Base-by-base conservation (phyloP, 2,113 vertebrate species). In the Cochlearius cochlearius region DNA sequence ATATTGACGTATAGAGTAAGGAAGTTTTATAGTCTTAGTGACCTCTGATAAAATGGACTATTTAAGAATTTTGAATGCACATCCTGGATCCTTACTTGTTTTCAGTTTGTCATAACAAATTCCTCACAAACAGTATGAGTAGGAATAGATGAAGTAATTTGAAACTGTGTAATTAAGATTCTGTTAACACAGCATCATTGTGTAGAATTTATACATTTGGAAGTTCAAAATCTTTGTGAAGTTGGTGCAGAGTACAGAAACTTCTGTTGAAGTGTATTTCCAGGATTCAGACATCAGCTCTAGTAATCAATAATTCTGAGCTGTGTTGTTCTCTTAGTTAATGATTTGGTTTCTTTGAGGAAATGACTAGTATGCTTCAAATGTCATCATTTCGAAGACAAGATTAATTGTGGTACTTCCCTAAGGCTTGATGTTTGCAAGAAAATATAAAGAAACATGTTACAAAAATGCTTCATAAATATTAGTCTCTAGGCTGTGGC, bases 121-220 rank as follows among this genome's bases (percentile, higher is more conserved):
- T 71, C 55, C 52, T 80, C 60, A 64, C 39, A 64, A 71, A 43
- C 17, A 58, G 12, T 34, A 15, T 18, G 36, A 56, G n/a, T 52
- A 71, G 13, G 8, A 71, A 86, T 59, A 63, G 82, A 25, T 86
- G 12, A 75, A 90, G 32, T 86, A 47, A 71, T 86, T 88, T 59
- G 25, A 81, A 73, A 52, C 13, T 30, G 10, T 59, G 5, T 76
- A 83, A 88, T 92, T 88, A 91, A 67, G 38, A 78, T 56, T 81
- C 60, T 81, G 16, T 77, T 80, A 86, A 55, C 0, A 0, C 12
- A 63, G 25, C 38, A n/a, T 67, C 2, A 0, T 29, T 2, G 2
- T 71, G 25, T 86, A 68, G 43, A 88, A 64, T 80, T 67, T 47
- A 71, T 82, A 72, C 0, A 0, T 72, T 47, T 67, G 19, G 52